These are phyloP conservation scores for Chloroceryle aenea DNA, from an alignment of 2,113 vertebrate genomes.

Conservation along the genomic window DNA sequence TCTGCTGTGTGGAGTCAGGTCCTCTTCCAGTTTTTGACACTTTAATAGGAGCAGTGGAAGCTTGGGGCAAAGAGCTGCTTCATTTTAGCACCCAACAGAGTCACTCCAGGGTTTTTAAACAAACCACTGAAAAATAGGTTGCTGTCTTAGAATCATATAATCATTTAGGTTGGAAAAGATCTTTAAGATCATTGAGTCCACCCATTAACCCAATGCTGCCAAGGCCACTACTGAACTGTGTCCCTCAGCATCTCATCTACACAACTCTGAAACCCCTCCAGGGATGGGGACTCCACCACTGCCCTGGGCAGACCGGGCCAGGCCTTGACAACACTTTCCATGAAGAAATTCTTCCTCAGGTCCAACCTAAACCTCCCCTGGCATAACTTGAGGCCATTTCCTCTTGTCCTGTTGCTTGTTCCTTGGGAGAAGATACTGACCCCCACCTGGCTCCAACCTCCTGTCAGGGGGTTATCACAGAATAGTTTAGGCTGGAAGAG, in stretches of 20 bases:
- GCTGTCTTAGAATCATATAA: not conserved
- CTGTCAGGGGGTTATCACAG: not conserved
- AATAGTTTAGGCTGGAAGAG: too few species aligned
- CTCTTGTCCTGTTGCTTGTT: not conserved
- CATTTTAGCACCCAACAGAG: not conserved
- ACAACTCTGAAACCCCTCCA: not conserved
- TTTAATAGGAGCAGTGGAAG: not conserved
- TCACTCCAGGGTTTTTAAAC: not conserved
- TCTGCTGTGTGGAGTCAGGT: accelerated
- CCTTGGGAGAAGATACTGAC: not conserved
- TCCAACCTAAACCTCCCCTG: not conserved
- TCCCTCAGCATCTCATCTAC: not conserved
- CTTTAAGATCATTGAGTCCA: not conserved
- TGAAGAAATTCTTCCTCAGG: not conserved
- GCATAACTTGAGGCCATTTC: not conserved
- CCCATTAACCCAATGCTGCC: not conserved
- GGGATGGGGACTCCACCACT: not conserved
- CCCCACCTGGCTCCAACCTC: not conserved
- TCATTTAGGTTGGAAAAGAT: not conserved
- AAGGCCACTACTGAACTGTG: not conserved
- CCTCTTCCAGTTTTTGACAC: not conserved
- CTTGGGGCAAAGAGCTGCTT: not conserved
- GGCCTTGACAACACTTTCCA: not conserved
- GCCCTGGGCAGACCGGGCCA: not conserved
- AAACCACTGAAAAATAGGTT: not conserved